Conservation (phyloP, 1,140 invertebrate genomes). For the Goniozus legneri region DNA sequence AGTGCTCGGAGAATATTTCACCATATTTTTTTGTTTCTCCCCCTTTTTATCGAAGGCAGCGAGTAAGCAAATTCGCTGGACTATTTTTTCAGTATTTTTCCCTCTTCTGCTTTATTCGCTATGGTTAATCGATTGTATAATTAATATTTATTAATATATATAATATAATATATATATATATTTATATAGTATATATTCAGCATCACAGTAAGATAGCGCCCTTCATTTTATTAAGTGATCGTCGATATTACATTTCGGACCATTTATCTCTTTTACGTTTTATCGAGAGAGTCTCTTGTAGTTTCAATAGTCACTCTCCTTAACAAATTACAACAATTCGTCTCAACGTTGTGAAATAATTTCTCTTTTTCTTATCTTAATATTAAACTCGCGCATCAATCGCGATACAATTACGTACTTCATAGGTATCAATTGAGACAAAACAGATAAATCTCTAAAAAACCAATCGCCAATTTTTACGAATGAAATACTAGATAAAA, state of each 20-base stretch:
- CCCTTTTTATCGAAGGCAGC: too few species aligned
- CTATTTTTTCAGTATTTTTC: slow-evolving; percentile 7
- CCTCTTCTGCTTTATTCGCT: slow-evolving; percentile 15
- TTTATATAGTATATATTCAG: slow-evolving; percentile 49
- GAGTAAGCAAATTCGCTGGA: slow-evolving; percentile 6
- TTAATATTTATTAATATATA: slow-evolving; percentile 34
- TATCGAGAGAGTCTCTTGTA: too few species aligned
- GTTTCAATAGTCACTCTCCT: slow-evolving; percentile 34
- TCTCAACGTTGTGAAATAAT: slow-evolving; percentile 30
- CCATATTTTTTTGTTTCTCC: too few species aligned
- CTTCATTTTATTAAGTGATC: slow-evolving; percentile 48
- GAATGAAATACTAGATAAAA: too few species aligned
- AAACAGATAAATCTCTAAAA: too few species aligned
- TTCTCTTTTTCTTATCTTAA: not conserved
- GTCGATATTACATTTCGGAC: slow-evolving; percentile 38
- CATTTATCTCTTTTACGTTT: slow-evolving; percentile 20
- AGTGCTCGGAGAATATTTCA: too few species aligned
- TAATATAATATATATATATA: slow-evolving; percentile 24
- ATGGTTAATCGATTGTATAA: too few species aligned
- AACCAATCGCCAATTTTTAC: too few species aligned
- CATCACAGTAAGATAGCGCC: slow-evolving; percentile 56
- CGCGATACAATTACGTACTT: slow-evolving; percentile 9
- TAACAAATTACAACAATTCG: slow-evolving; percentile 50
- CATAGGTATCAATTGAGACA: too few species aligned
- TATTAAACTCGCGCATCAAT: not conserved